A percentile compares a stretch with the other conserved stretches of the same genome.
phyloP scores from a whole-genome alignment of 1,140 invertebrate species.

The Euwallacea fornicatus region DNA sequence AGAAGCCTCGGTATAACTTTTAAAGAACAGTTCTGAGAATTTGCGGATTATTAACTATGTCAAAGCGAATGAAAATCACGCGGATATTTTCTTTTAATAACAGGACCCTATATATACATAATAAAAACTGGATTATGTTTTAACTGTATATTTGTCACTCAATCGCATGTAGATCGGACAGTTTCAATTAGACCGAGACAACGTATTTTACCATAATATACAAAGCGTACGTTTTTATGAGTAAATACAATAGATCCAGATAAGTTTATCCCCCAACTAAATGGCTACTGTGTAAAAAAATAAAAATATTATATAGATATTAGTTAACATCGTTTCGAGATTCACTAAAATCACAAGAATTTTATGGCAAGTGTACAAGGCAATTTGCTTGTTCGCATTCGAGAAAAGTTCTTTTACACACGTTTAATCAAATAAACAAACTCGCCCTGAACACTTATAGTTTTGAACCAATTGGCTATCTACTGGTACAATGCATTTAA shows the following conservation, averaged over 20 bases:
- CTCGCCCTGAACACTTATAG: too few species aligned
- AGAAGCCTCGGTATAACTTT: too few species aligned
- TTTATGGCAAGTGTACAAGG: constrained; percentile 19
- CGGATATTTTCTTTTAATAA: too few species aligned
- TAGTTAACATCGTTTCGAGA: constrained; percentile 37
- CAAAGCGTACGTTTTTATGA: constrained; percentile 31
- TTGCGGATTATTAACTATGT: too few species aligned
- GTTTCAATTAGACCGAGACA: constrained; percentile 26
- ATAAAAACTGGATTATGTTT: not conserved
- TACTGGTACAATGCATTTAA: too few species aligned
- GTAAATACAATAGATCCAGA: constrained; percentile 23
- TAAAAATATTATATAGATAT: constrained; percentile 38
- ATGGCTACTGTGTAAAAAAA: constrained; percentile 36
- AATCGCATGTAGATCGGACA: constrained; percentile 13
- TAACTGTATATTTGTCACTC: constrained; percentile 30
- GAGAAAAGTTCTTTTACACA: too few species aligned
- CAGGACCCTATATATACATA: too few species aligned
- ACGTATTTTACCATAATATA: constrained; percentile 20
- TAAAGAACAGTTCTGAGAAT: too few species aligned
- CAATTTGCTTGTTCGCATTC: not conserved
- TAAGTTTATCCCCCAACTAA: constrained; percentile 32
- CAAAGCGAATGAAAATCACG: too few species aligned
- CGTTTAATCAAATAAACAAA: too few species aligned
- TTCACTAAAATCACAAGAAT: constrained; percentile 39
- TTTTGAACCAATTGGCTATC: too few species aligned